Evolutionary conservation across 2,797 vertebrate genomes (phyloP), one percentile per base, ranked within the genome.

Genomic region (Petrocephalus sullivani): DNA sequence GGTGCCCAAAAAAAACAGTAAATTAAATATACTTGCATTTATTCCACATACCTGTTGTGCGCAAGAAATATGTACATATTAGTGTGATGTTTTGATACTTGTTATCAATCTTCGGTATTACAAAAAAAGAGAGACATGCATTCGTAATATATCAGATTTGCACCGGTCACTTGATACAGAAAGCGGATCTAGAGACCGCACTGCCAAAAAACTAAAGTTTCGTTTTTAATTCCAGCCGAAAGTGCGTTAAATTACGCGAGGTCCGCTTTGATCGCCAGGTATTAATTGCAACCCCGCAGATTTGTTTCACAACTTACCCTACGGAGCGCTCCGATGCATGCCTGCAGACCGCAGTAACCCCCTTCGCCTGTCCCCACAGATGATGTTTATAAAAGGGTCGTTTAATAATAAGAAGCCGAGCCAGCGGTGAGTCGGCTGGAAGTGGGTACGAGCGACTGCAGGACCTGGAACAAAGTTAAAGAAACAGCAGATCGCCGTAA

Each of bases 391-490:
- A 28, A 85, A 85, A 16, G 49, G 83, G 51, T 56, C 49, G 21
- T 85, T 85, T 85, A 56, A 33, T 85, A 54, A 54, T 33, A 85
- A 56, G 53, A 56, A 85, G 10, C 21, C 23, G 53, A 85, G 53
- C 21, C 51, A 56, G 51, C 82, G 51, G 51, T 85, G 49, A 85
- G 83, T 56, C 4, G 83, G 21, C 10, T 85, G 53, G 53, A 56
- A 56, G 10, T 81, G 46, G 49, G 53, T 56, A 33, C 49, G 23
- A 33, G 83, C 51, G 53, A 14, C 51, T 56, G 53, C 49, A 28
- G 83, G 33, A 56, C 19, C 14, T 85, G 83, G 83, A 85, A 51
- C 83, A 85, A 56, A 56, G 83, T 85, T 85, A 85, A 56, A 85
- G 64, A 33, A 37, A 71, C 64, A 28, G 49, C 19, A 33, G 54